These are phyloP conservation scores for Peromyscus nudipes DNA, from an alignment of 2,797 vertebrate species.

Conservation along the genomic window DNA sequence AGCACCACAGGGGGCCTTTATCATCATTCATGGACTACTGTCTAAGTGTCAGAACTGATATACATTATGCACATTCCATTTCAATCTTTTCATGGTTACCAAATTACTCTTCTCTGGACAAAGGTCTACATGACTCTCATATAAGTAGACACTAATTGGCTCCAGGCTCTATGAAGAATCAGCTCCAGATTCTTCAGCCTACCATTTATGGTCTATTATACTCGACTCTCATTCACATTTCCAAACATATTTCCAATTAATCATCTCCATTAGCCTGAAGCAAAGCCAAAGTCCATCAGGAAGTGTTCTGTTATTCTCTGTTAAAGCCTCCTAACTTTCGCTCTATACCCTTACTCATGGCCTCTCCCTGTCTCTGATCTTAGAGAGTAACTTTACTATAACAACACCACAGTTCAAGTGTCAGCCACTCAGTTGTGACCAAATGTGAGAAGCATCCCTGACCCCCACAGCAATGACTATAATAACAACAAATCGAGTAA, in stretches of 20 bases:
- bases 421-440: conserved; percentile 29
- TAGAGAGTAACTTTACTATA: not conserved
- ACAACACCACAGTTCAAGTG: not conserved
- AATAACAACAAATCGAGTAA: not conserved
- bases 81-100: not conserved
- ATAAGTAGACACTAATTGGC: conserved; percentile 3
- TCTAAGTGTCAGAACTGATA: not conserved
- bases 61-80: conserved; percentile 6
- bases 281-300: conserved; percentile 34
- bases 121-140: not conserved
- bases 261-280: conserved; percentile 21
- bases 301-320: not conserved
- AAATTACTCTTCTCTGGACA: conserved; percentile 27
- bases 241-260: conserved; percentile 55
- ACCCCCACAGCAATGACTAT: not conserved
- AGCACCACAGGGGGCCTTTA: not conserved
- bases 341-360: not conserved
- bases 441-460: not conserved
- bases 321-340: not conserved
- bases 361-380: not conserved
- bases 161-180: not conserved
- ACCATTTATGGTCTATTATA: conserved; percentile 15
- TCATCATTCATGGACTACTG: not conserved
- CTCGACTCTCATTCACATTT: conserved; percentile 58
- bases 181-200: conserved; percentile 21